These are phyloP conservation scores for Pseudocheirus occidentalis DNA, from an alignment of 2,797 vertebrate species.

Conservation along the genomic window DNA sequence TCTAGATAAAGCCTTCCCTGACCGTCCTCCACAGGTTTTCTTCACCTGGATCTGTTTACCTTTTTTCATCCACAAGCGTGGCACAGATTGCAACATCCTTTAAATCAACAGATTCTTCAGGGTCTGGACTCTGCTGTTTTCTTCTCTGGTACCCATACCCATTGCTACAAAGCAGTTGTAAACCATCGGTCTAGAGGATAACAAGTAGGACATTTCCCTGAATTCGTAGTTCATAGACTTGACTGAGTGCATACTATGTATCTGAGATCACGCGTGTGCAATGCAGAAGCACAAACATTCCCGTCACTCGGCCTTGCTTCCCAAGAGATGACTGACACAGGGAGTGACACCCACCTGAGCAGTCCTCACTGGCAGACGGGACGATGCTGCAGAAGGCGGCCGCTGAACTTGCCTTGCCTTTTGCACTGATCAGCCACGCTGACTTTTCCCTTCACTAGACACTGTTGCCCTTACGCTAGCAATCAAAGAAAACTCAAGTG, in stretches of 20 bases:
- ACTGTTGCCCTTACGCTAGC: neutral
- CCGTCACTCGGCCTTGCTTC: neutral
- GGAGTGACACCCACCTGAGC: neutral
- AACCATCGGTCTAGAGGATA: neutral
- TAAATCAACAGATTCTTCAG: neutral
- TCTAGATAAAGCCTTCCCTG: neutral
- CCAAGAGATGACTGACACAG: neutral
- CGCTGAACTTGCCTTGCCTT: neutral
- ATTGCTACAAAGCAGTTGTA: neutral
- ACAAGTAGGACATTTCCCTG: neutral
- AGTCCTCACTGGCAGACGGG: too few relatives aligned
- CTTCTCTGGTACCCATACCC: too few relatives aligned
- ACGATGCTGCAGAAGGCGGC: neutral
- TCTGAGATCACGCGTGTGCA: neutral
- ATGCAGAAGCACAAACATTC: neutral
- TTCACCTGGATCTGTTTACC: too few relatives aligned
- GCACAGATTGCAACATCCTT: neutral
- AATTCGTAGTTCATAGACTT: neutral
- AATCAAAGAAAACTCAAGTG: neutral
- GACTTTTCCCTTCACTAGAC: neutral
- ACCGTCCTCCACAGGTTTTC: neutral
- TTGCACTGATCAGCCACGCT: too few relatives aligned
- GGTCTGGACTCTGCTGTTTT: neutral
- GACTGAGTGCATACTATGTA: neutral
- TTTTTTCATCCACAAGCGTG: too few relatives aligned